These are phyloP conservation scores for Phoxinus phoxinus DNA, from an alignment of 2,113 vertebrate species.

Conservation along the genomic window DNA sequence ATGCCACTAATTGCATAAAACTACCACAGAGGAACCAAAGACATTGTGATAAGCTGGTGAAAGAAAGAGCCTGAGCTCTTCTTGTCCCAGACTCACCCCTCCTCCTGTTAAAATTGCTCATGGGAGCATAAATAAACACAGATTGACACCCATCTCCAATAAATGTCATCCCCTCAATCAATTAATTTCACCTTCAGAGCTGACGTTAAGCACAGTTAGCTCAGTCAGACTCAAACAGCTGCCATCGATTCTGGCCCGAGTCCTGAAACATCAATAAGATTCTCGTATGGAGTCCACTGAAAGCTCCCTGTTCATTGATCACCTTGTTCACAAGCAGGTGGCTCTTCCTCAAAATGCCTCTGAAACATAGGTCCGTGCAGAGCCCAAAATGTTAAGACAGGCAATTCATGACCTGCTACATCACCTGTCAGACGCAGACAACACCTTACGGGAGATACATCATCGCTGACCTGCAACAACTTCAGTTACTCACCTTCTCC, in stretches of 20 bases:
- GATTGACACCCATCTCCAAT: constrained; percentile 74
- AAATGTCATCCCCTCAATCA: constrained; percentile 84
- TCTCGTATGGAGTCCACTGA: constrained; percentile 84
- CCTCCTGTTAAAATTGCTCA: constrained; percentile 28
- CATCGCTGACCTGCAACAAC: constrained; percentile 71
- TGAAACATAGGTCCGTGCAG: constrained; percentile 74
- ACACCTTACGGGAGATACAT: constrained; percentile 68
- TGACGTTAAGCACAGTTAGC: constrained; percentile 87
- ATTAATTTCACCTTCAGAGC: constrained; percentile 85
- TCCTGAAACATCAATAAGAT: constrained; percentile 91
- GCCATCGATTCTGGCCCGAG: constrained; percentile 86
- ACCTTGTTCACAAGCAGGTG: constrained; percentile 83
- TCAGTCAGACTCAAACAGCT: constrained; percentile 75
- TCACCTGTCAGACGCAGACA: constrained; percentile 73
- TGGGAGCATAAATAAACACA: constrained; percentile 55
- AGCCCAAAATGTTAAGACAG: constrained; percentile 70
- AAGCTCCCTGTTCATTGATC: constrained; percentile 93
- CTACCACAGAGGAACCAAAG: constrained; percentile 45
- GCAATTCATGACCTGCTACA: constrained; percentile 67
- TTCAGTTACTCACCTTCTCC: constrained; percentile 19
- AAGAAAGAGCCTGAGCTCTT: neutral
- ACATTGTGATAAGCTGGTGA: constrained; percentile 18
- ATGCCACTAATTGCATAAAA: constrained; percentile 39
- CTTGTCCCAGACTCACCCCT: constrained; percentile 2
- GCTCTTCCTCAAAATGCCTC: constrained; percentile 72